Base-by-base conservation (phyloP, 2,797 vertebrate genomes). In the Poeciliopsis gracilis region DNA sequence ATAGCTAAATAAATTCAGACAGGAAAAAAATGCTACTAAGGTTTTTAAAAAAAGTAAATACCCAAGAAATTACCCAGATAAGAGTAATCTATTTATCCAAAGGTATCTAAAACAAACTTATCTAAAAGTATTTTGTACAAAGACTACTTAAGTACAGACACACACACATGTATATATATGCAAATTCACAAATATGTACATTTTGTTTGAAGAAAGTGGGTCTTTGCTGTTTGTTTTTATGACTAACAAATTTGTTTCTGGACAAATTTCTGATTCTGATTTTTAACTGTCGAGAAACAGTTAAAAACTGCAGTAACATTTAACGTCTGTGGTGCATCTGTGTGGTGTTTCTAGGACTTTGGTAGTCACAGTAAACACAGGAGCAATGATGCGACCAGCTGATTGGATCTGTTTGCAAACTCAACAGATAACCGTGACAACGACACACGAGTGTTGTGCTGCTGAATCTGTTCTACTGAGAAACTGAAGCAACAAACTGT, bases 341-440 rank as follows among this genome's bases (percentile, higher is more conserved):
- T 51, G 46, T 77, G 41, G 41, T 59, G 28, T 61, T 47, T 82
- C 33, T 49, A 18, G 25, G 53, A 43, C 13, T 69, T 72, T 67
- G 53, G 76, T 86, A 43, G 77, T 79, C 53, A 82, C 72, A 71
- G 49, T 77, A 87, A 87, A 84, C 74, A 77, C 18, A 8, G 49
- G 12, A 59, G 45, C n/a, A 63, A 51, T 30, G 53, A 16, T 41
- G 2, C 5, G 61, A 47, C 25, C 16, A 28, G 72, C 38, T 0
- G 55, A 82, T 75, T 0, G 13, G 18, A 77, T 77, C 80, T 0
- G 46, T 71, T 49, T 71, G 28, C 45, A 74, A 49, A 49, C 33
- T 57, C 10, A 71, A 66, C 45, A 43, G 46, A 72, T 51, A 76
- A 76, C 38, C 25, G 8, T n/a, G 23, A 23, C 55, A 28, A 20